Conservation (phyloP, 2,113 vertebrate genomes). For the Neolamprologus devosi region DNA sequence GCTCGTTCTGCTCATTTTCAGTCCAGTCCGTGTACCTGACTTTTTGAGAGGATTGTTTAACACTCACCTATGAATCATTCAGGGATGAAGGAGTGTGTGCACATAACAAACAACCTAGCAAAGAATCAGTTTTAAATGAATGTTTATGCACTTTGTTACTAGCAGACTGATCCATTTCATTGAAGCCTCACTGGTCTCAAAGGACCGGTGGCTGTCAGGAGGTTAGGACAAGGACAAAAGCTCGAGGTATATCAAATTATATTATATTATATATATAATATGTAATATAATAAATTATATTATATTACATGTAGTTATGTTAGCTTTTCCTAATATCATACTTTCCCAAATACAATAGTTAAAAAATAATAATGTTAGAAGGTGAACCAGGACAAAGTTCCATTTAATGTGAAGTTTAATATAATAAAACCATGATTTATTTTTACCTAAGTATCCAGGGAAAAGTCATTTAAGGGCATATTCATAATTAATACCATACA, state of each 20-base stretch:
- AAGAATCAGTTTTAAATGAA: not conserved
- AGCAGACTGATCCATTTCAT: not conserved
- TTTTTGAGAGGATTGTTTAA: not conserved
- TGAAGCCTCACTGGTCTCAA: not conserved
- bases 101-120: not conserved
- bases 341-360: not conserved
- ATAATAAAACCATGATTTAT: not conserved
- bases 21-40: not conserved
- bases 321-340: not conserved
- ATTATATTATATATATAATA: not conserved
- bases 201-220: not conserved
- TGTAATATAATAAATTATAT: not conserved
- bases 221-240: not conserved
- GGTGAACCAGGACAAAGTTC: not conserved
- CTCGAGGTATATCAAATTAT: not conserved
- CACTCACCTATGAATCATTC: not conserved
- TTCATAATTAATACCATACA: not conserved
- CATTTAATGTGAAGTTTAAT: not conserved
- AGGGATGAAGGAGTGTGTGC: not conserved
- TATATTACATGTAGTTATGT: not conserved
- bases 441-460: not conserved
- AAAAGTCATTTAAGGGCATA: not conserved
- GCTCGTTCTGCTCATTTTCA: not conserved
- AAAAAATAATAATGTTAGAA: not conserved
- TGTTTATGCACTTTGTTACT: not conserved